Conservation (phyloP, 2,113 vertebrate genomes). For the Psephotus haematonotus region DNA sequence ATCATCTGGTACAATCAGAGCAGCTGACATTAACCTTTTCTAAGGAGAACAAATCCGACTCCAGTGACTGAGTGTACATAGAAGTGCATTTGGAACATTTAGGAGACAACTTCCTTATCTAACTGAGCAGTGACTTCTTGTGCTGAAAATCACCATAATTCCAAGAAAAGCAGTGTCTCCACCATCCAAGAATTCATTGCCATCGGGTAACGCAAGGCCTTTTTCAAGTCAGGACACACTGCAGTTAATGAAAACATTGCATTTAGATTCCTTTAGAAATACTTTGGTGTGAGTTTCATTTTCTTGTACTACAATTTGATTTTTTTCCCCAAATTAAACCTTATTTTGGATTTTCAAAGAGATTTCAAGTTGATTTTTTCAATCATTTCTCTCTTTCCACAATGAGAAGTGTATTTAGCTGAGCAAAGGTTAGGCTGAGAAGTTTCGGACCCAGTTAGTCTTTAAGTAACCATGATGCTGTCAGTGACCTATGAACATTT, state of each 20-base stretch:
- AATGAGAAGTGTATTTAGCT: not conserved
- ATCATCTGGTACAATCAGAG: not conserved
- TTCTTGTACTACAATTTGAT: not conserved
- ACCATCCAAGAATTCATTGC: not conserved
- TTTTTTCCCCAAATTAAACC: not conserved
- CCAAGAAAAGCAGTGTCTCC: not conserved
- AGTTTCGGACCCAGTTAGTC: not conserved
- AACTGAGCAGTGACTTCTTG: not conserved
- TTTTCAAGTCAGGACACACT: not conserved
- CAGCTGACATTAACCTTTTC: not conserved
- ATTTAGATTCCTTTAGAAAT: not conserved
- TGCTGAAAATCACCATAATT: not conserved
- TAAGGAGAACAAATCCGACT: not conserved
- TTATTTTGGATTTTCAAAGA: not conserved
- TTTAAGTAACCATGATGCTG: not conserved
- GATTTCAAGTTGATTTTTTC: not conserved
- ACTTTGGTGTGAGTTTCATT: not conserved
- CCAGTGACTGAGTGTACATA: not conserved
- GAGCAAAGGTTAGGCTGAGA: not conserved
- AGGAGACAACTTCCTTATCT: not conserved
- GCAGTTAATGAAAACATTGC: not conserved
- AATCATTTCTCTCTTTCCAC: not conserved
- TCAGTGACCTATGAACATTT: fast-evolving
- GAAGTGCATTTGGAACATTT: not conserved
- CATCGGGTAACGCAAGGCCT: not conserved